These are phyloP conservation scores for Archocentrus centrarchus DNA, from an alignment of 2,113 vertebrate species.

Conservation along the genomic window DNA sequence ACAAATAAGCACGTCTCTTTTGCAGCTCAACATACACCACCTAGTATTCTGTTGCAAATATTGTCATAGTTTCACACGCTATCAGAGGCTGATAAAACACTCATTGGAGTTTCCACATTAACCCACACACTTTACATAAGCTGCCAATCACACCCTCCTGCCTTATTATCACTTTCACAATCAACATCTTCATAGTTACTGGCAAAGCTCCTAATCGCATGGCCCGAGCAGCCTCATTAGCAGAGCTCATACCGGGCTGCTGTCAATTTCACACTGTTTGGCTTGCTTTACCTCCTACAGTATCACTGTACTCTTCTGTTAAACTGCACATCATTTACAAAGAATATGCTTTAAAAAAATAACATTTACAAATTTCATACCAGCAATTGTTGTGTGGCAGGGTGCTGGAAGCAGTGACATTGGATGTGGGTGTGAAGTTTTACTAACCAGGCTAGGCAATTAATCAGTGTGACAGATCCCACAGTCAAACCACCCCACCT, in stretches of 20 bases:
- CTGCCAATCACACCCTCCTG: slow-evolving; percentile 13
- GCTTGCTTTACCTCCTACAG: slow-evolving; percentile 23
- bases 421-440: slow-evolving; percentile 41
- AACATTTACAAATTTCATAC: slow-evolving; percentile 29
- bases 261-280: slow-evolving; percentile 7
- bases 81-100: slow-evolving; percentile 19
- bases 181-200: slow-evolving; percentile 12
- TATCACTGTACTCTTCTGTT: not conserved
- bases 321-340: slow-evolving; percentile 9
- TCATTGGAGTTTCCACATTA: not conserved
- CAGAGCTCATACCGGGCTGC: slow-evolving; percentile 12
- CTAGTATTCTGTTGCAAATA: not conserved
- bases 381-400: slow-evolving; percentile 1
- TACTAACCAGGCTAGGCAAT: slow-evolving; percentile 24
- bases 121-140: slow-evolving; percentile 26
- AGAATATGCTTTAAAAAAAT: slow-evolving; percentile 7
- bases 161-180: slow-evolving; percentile 31
- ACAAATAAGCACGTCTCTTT: not conserved
- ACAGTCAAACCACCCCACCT: slow-evolving; percentile 27
- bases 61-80: not conserved
- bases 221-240: slow-evolving; percentile 17
- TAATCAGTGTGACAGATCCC: slow-evolving; percentile 43
- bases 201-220: slow-evolving; percentile 17
- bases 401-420: slow-evolving; percentile 38
- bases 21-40: not conserved